Percentiles rank a stretch among this genome's conserved stretches.
Conservation (phyloP, 2,888 invertebrate genomes). For the Eupithecia vulgata region DNA sequence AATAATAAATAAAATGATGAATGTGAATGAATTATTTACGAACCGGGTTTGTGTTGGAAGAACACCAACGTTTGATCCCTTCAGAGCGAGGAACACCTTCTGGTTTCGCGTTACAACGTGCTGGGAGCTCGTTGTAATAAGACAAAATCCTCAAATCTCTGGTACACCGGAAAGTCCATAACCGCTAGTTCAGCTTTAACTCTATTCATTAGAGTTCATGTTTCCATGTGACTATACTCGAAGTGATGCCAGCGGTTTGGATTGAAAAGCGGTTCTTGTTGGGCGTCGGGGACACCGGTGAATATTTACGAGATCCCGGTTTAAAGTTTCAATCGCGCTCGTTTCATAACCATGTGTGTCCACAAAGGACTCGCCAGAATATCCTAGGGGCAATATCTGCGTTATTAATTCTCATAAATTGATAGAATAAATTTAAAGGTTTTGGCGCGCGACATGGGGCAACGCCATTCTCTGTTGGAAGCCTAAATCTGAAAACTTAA, state of each 20-base stretch:
- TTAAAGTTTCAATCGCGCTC: constrained; percentile 30
- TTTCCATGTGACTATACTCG: neutral
- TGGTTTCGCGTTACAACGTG: no score
- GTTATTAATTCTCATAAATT: constrained; percentile 13
- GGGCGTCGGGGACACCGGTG: constrained; percentile 40
- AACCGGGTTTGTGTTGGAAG: no score
- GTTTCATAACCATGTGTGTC: constrained; percentile 20
- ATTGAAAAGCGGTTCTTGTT: constrained; percentile 35
- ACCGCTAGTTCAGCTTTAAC: neutral
- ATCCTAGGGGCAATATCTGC: neutral
- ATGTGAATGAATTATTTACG: neutral
- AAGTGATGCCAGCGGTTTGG: constrained; percentile 24
- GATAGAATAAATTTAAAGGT: constrained; percentile 1
- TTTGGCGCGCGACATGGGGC: constrained; percentile 4
- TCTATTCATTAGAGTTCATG: neutral
- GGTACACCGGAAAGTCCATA: neutral
- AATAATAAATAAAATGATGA: no score
- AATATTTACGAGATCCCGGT: constrained; percentile 40
- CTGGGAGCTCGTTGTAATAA: no score
- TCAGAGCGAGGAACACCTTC: no score
- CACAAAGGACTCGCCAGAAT: constrained; percentile 10
- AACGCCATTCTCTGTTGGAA: neutral
- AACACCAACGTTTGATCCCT: neutral
- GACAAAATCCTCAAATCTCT: no score
- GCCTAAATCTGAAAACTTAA: neutral